These are phyloP conservation scores for Solen grandis DNA, from an alignment of 1,140 invertebrate species.

Conservation along the genomic window DNA sequence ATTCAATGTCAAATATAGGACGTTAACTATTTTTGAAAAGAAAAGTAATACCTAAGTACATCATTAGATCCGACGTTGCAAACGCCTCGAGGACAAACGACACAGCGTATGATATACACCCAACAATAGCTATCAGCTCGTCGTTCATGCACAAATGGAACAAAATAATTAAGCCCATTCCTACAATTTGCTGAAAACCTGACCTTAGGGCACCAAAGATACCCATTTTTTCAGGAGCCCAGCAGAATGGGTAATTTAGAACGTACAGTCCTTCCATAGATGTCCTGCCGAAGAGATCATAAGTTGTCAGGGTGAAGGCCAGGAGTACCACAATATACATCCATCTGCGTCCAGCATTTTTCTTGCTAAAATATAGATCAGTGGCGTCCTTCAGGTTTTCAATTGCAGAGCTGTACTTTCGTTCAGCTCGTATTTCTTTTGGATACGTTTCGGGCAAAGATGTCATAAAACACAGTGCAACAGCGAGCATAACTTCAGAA, in stretches of 20 bases:
- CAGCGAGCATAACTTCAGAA: neutral
- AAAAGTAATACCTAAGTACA: slow-evolving; percentile 21
- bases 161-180: slow-evolving; percentile 20
- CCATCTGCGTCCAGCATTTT: slow-evolving; percentile 20
- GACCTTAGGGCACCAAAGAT: slow-evolving; percentile 9
- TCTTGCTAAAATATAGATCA: slow-evolving; percentile 3
- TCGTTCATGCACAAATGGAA: slow-evolving; percentile 29
- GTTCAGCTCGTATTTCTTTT: slow-evolving; percentile 15
- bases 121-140: slow-evolving; percentile 20
- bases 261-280: slow-evolving; percentile 12
- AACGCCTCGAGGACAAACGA: slow-evolving; percentile 18
- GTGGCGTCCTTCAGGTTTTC: slow-evolving; percentile 29
- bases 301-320: slow-evolving; percentile 15
- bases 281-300: slow-evolving; percentile 3
- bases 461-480: slow-evolving; percentile 1
- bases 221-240: neutral
- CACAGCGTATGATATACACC: slow-evolving; percentile 17
- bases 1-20: neutral
- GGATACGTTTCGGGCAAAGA: slow-evolving; percentile 29
- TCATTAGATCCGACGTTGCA: slow-evolving; percentile 19
- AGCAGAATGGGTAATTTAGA: slow-evolving; percentile 23
- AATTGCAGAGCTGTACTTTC: slow-evolving; percentile 20
- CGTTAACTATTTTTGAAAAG: neutral
- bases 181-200: slow-evolving; percentile 19
- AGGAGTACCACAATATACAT: slow-evolving; percentile 17